Evolutionary conservation across 92 coral and sea anemone genomes (phyloP).

Genomic region (Epizoanthus rinbou): DNA sequence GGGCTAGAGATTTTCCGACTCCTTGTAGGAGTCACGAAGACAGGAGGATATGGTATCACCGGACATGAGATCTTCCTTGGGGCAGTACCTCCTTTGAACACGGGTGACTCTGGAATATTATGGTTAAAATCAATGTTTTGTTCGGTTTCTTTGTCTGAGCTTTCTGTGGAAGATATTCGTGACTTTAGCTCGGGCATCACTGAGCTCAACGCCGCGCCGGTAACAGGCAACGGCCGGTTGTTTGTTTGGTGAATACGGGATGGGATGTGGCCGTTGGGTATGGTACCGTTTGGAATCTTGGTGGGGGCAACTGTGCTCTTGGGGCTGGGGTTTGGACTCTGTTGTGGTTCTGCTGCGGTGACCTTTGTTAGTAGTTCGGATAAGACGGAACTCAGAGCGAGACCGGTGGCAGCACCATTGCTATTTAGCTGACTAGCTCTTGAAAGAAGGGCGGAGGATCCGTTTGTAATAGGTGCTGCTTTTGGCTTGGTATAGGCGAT

Average conservation of each 20-base stretch:
- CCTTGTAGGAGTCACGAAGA: not conserved
- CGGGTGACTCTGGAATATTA: constrained; percentile 25
- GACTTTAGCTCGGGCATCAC: not conserved
- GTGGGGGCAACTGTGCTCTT: not conserved
- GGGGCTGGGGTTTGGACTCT: not conserved
- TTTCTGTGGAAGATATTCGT: not conserved
- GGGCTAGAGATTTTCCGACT: not conserved
- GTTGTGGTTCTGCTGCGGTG: not conserved
- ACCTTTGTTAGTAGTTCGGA: constrained; percentile 30
- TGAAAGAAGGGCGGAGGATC: not conserved
- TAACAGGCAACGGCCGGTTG: not conserved
- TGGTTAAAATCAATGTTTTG: not conserved
- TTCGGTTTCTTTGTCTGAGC: not conserved
- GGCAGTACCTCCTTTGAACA: constrained; percentile 2
- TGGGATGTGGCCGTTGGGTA: constrained; percentile 4
- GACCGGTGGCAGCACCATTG: not conserved
- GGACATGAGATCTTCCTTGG: not conserved
- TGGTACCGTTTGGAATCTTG: not conserved
- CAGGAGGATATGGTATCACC: not conserved
- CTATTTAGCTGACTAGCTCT: not conserved
- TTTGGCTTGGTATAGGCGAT: not conserved
- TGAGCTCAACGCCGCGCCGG: not conserved
- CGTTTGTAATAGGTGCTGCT: not conserved
- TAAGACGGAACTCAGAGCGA: constrained; percentile 1
- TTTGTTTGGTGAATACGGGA: not conserved